Evolutionary conservation across 2,888 invertebrate species (phyloP), one percentile per base, ranked within the genome.

Genomic region (Drosophila birchii): DNA sequence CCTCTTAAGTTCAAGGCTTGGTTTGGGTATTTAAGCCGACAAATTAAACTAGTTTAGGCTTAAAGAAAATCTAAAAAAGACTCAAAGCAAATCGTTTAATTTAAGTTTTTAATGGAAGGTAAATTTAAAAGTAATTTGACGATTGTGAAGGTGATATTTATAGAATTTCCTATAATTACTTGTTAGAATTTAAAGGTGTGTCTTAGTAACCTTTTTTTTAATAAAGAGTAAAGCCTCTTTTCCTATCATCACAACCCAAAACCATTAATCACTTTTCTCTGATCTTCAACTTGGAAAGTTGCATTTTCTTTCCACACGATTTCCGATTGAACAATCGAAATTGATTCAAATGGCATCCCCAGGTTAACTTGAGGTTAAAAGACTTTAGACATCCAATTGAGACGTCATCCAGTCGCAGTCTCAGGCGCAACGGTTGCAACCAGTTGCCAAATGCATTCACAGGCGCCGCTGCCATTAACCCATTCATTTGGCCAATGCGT

Each of bases 401-500:
- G 57, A 49, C 57, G 20, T 47, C 69, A 68, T 12, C 47, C 73
- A 44, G 23, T 47, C 58, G 26, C 54, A 66, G 29, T 29, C 29
- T 26, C 54, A 66, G 58, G 49, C 66, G 11, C 43, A 43, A 53
- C 18, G 43, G 70, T 53, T 60, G 70, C 60, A 76, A 53, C 51
- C 51, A 53, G 53, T 62, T 55, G 69, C 70, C 54, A 76, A 70
- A 61, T 70, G 53, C 53, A 64, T 47, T 64, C 54, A 51, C 44
- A 53, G 39, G 75, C 44, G 39, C 23, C 18, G 47, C 51, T 53
- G 29, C 71, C 55, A 76, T 70, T 60, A 58, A 67, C 69, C 69
- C 29, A 47, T 47, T 47, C 26, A 34, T 51, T 84, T 81, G 81
- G 80, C 79, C 81, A 84, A 84, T 78, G 64, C 66, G 49, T 76